Evolutionary conservation across 2,113 vertebrate species (phyloP), one percentile per base, ranked within the genome.

Genomic region (Falcunculus frontatus): DNA sequence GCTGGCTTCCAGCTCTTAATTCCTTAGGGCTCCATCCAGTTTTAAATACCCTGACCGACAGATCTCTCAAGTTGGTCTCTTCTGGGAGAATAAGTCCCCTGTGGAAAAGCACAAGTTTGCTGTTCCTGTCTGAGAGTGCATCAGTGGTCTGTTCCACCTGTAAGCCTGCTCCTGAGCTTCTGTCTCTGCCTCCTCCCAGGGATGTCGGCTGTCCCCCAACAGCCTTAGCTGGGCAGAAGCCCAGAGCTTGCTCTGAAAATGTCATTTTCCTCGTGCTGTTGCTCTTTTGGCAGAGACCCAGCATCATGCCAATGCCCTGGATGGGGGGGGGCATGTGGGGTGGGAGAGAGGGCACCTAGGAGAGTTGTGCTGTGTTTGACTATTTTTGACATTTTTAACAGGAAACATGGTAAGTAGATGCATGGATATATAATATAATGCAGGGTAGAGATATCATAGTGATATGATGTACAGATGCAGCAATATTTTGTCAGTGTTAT

Each of bases 141-240:
- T 60, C 25, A 6, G 29, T 10, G 8, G 21, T 30, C 63, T 60
- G 35, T 37, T 80, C 37, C 21, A 20, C 44, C 49, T 46, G 18
- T 21, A 59, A 59, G 39, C 56, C 59, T 56, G 44, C 49, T 68
- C 26, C 68, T 32, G 49, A 39, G 39, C 44, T 50, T 19, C 77
- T 59, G 15, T 49, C 8, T 16, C 42, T 68, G 50, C 64, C 62
- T 67, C 26, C 11, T 65, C 23, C 17, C 55, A 39, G 70, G 25
- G n/a, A 7, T 13, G 27, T 60, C 0, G 0, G 10, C 56, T 7
- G 3, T 32, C 35, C 32, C 49, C 30, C 6, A 5, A 2, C 6
- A 30, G 32, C 60, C 32, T 64, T 21, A 13, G 39, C 57, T 0
- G 0, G 55, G 46, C 72, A 50, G 67, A 35, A 84, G 10, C 59